phyloP scores from a whole-genome alignment of 2,113 vertebrate genomes.

The Paralichthys olivaceus region DNA sequence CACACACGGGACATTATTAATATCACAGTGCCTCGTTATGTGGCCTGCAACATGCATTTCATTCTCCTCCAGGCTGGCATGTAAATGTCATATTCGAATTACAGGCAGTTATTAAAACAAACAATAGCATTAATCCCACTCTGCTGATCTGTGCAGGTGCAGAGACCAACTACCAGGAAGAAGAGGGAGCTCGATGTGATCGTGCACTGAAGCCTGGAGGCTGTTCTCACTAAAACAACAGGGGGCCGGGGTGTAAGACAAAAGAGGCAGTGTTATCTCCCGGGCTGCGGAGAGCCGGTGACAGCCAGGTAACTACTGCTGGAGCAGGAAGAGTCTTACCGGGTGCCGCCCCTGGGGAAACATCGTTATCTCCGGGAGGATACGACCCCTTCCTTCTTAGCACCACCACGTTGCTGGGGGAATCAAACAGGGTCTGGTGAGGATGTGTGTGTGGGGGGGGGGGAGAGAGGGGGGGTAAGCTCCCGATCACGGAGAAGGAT shows the following conservation, averaged over 20 bases:
- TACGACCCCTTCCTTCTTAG: slow-evolving; percentile 47
- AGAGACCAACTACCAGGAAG: slow-evolving; percentile 35
- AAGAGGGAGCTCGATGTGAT: slow-evolving; percentile 19
- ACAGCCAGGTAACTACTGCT: slow-evolving; percentile 35
- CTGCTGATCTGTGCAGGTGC: slow-evolving; percentile 4
- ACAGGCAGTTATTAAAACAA: slow-evolving; percentile 30
- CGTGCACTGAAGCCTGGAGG: slow-evolving; percentile 18
- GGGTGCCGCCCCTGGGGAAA: slow-evolving; percentile 83
- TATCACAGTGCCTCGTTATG: slow-evolving; percentile 49
- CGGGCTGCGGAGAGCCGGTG: neutral
- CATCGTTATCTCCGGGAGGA: slow-evolving; percentile 71
- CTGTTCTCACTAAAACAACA: slow-evolving; percentile 21
- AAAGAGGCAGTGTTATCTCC: slow-evolving; percentile 35
- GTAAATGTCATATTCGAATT: slow-evolving; percentile 53
- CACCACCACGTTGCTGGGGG: slow-evolving; percentile 28
- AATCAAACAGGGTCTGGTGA: slow-evolving; percentile 17
- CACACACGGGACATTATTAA: slow-evolving; percentile 31
- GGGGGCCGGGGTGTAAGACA: slow-evolving; percentile 33
- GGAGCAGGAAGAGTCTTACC: slow-evolving; percentile 68
- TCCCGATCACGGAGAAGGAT: slow-evolving; percentile 60
- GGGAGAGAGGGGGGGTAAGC: neutral
- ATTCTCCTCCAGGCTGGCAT: slow-evolving; percentile 27
- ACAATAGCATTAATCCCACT: slow-evolving; percentile 33
- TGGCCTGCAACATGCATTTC: slow-evolving; percentile 21
- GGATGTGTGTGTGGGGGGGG: neutral